phyloP scores from a whole-genome alignment of 2,797 vertebrate genomes.

The Pantherophis vulpinus region DNA sequence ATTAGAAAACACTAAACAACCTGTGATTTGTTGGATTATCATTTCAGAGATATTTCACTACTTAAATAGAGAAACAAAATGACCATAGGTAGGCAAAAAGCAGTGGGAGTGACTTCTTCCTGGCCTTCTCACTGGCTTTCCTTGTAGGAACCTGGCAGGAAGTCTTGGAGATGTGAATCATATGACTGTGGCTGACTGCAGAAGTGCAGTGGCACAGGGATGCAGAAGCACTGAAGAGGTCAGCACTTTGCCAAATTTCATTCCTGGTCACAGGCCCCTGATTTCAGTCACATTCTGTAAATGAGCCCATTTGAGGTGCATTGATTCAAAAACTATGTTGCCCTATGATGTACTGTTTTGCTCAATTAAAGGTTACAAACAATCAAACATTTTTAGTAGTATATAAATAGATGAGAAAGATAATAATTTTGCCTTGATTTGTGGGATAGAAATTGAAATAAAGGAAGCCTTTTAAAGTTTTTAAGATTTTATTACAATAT shows the following conservation, averaged over 20 bases:
- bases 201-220: neutral
- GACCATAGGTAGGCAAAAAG: neutral
- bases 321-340: neutral
- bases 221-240: neutral
- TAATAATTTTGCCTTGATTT: neutral
- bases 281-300: neutral
- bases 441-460: neutral
- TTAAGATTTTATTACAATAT: neutral
- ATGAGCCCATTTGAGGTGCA: neutral
- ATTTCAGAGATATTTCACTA: neutral
- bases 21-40: neutral
- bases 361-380: neutral
- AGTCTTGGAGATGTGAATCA: neutral
- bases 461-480: neutral
- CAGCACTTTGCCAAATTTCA: neutral
- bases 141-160: neutral
- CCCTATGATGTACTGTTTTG: neutral
- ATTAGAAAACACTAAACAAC: neutral
- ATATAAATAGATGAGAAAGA: neutral
- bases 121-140: neutral
- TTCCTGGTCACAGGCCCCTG: neutral
- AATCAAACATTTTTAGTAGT: neutral
- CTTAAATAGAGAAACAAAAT: neutral
- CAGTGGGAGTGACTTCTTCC: neutral
- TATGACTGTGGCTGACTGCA: neutral